A percentile compares a stretch with the other conserved stretches of the same genome.
These are phyloP conservation scores for Carabus problematicus DNA, from an alignment of 2,888 invertebrate genomes.

Conservation along the genomic window DNA sequence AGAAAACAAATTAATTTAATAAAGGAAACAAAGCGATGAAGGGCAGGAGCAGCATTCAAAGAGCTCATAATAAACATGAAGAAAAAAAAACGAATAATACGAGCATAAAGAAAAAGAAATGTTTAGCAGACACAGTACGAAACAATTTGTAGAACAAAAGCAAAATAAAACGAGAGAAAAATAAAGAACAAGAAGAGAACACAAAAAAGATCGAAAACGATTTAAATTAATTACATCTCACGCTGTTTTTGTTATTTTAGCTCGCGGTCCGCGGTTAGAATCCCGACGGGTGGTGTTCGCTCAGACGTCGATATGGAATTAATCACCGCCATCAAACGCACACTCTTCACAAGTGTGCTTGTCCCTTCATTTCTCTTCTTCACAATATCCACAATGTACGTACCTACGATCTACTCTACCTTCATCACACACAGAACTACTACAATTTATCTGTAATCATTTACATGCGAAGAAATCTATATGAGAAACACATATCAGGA, in stretches of 20 bases:
- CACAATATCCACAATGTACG: background rate
- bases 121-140: conserved; percentile 22
- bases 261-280: conserved; percentile 53
- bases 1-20: too few relatives aligned
- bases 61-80: conserved; percentile 37
- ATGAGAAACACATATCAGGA: too few relatives aligned
- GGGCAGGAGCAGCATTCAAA: background rate
- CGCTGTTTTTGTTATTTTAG: conserved; percentile 58
- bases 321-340: conserved; percentile 54
- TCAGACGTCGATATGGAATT: conserved; percentile 55
- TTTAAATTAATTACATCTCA: conserved; percentile 57
- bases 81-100: conserved; percentile 32
- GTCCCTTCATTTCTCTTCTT: too few relatives aligned
- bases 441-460: too few relatives aligned
- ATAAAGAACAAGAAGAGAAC: conserved; percentile 39
- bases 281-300: conserved; percentile 52
- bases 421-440: too few relatives aligned
- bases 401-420: too few relatives aligned
- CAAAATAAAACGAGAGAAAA: conserved; percentile 43
- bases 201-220: conserved; percentile 50
- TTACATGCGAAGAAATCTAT: too few relatives aligned
- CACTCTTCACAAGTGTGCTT: conserved; percentile 31
- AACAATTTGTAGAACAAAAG: conserved; percentile 48
- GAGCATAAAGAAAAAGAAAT: conserved; percentile 32
- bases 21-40: background rate